Evolutionary conservation across 2,888 invertebrate species (phyloP).

Genomic region (Torymus aiolomorphi): DNA sequence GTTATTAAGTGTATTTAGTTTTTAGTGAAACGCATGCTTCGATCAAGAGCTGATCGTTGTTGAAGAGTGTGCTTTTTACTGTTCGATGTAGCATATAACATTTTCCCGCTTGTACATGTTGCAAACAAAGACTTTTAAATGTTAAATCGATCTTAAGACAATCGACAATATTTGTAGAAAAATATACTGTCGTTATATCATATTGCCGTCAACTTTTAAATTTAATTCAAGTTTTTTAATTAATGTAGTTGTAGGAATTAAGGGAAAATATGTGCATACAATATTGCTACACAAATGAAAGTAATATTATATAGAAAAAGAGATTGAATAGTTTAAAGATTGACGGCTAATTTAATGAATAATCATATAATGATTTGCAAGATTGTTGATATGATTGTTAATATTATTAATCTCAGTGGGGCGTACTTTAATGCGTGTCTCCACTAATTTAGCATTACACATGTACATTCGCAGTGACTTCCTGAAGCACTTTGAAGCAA

Average conservation of each 20-base stretch:
- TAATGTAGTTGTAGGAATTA: not conserved
- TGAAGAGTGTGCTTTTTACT: constrained; percentile 46
- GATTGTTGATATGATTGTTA: constrained; percentile 31
- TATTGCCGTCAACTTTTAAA: constrained; percentile 37
- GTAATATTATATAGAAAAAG: constrained; percentile 1
- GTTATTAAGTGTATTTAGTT: constrained; percentile 51
- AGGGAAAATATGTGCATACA: not conserved
- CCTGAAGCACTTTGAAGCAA: constrained; percentile 29
- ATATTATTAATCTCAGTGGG: constrained; percentile 22
- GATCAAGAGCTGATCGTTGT: constrained; percentile 41
- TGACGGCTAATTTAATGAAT: constrained; percentile 22
- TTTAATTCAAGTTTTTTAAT: constrained; percentile 16
- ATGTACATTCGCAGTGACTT: constrained; percentile 43
- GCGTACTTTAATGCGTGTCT: constrained; percentile 35
- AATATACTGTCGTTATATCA: constrained; percentile 29
- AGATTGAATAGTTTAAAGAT: constrained; percentile 36
- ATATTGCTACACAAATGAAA: not conserved
- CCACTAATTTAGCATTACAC: constrained; percentile 30
- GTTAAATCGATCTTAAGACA: constrained; percentile 23
- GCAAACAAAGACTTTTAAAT: constrained; percentile 51
- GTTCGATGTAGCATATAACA: constrained; percentile 50
- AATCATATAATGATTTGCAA: constrained; percentile 33
- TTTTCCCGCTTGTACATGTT: constrained; percentile 50
- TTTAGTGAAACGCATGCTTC: constrained; percentile 50
- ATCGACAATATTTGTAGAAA: constrained; percentile 26